Evolutionary conservation across 2,797 vertebrate genomes (phyloP), one percentile per base, ranked within the genome.

Genomic region (Tragelaphus oryx): DNA sequence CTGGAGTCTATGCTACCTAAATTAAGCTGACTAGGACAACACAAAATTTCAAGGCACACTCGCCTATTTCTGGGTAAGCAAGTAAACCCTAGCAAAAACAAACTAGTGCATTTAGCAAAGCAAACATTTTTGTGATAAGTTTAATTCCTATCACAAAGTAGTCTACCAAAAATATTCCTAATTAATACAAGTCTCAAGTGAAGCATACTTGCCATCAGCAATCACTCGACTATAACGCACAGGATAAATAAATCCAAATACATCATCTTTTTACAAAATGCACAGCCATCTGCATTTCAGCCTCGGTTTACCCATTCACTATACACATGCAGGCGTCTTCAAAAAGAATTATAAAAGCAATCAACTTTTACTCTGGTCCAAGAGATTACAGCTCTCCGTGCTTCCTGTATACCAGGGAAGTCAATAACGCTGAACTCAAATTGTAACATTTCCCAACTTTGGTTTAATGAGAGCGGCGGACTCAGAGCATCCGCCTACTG

Each of bases 401-500:
- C 44, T 93, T 88, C 57, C 82, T n/a, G 87, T 50, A 16, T 4
- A 52, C 48, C 52, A 59, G 79, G 52, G 4, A 83, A 60, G 68
- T 91, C 93, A 60, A 41, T 14, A 33, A 87, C 46, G 81, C 82
- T 28, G 0, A 86, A 95, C 86, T 75, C 89, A 14, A 52, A 50
- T 4, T 22, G 48, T 62, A 76, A 62, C 96, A 62, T 55, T 80
- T 59, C 80, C 81, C 90, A 91, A 96, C 95, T 96, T 84, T 1
- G 83, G 93, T 46, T 83, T 60, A 22, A 41, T 0, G 79, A 74
- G 65, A 82, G 85, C 78, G 1, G n/a, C 1, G 75, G 88, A 52
- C 95, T 79, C 95, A 44, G 6, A 46, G 95, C 96, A 92, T 91
- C 96, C 93, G 26, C 88, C 96, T 74, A 41, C 93, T 4, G 94